Conservation (phyloP, 2,113 vertebrate genomes). For the Typhlomys cinereus region DNA sequence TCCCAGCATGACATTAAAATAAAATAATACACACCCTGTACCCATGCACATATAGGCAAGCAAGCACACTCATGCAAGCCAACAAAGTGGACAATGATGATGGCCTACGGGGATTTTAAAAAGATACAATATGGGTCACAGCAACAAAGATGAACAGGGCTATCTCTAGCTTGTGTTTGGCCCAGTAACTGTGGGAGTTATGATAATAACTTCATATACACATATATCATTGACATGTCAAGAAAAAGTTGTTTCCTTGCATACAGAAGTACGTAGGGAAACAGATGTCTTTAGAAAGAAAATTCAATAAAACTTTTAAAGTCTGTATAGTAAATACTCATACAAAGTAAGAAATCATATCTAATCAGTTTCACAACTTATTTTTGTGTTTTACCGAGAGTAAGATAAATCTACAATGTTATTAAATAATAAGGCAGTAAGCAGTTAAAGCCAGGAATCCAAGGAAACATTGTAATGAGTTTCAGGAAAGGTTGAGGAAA, state of each 20-base stretch:
- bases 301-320: conserved; percentile 24
- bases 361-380: conserved; percentile 57
- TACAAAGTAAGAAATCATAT: conserved; percentile 36
- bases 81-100: not conserved
- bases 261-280: not conserved
- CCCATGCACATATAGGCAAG: too few species aligned
- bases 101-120: not conserved
- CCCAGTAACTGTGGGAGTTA: not conserved
- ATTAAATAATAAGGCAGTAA: conserved; percentile 63
- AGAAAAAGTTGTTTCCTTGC: not conserved
- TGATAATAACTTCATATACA: not conserved
- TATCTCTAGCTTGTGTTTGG: not conserved
- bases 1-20: not conserved
- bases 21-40: not conserved
- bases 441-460: conserved; percentile 13
- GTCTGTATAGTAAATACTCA: conserved; percentile 15
- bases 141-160: not conserved
- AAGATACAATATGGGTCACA: not conserved
- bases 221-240: not conserved
- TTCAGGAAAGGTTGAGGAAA: conserved; percentile 57
- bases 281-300: not conserved
- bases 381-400: conserved; percentile 46
- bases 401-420: conserved; percentile 20
- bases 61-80: not conserved
- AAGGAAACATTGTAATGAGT: conserved; percentile 39